Evolutionary conservation across 2,797 vertebrate genomes (phyloP).

Genomic region (Lophius americanus): DNA sequence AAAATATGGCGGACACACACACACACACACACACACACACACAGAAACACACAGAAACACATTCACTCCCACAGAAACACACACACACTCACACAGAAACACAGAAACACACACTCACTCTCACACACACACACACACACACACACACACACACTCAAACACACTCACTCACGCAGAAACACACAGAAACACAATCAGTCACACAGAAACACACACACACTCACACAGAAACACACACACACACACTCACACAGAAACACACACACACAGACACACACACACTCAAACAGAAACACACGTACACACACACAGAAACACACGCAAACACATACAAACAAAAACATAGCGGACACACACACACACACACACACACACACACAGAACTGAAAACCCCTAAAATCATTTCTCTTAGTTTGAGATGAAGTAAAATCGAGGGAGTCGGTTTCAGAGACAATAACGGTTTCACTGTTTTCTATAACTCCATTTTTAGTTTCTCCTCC

Average conservation of each 20-base stretch:
- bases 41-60: constrained; percentile 1
- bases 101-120: background rate
- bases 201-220: constrained; percentile 13
- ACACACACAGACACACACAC: constrained; percentile 1
- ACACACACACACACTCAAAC: background rate
- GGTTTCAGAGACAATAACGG: constrained; percentile 55
- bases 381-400: constrained; percentile 42
- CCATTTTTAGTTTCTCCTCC: constrained; percentile 40
- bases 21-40: constrained; percentile 2
- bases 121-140: background rate
- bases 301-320: constrained; percentile 7
- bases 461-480: constrained; percentile 57
- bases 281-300: background rate
- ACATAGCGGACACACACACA: constrained; percentile 1
- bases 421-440: constrained; percentile 34
- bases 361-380: background rate
- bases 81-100: constrained; percentile 1
- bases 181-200: constrained; percentile 4
- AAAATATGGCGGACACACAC: too few relatives aligned
- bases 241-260: constrained; percentile 2
- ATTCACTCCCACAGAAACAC: background rate
- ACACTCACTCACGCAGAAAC: background rate
- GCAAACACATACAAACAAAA: constrained; percentile 4
- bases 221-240: constrained; percentile 5
- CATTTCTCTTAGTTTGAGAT: constrained; percentile 48